Evolutionary conservation across 2,113 vertebrate genomes (phyloP).

Genomic region (Nothocercus julius): DNA sequence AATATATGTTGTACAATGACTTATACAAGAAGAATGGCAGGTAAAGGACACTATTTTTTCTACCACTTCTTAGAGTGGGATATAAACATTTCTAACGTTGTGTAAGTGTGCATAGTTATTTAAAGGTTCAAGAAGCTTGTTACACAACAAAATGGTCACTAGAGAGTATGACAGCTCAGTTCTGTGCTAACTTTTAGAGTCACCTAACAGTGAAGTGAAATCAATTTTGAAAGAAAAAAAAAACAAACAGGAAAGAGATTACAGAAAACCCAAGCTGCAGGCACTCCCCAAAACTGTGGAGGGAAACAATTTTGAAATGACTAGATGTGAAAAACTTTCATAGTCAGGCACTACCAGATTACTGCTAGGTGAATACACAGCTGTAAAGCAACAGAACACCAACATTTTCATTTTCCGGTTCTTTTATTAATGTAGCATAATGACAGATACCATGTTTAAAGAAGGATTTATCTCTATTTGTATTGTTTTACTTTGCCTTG

Average conservation of each 20-base stretch:
- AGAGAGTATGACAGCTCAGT: fast-evolving
- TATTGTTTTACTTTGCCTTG: not conserved
- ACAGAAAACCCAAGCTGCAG: not conserved
- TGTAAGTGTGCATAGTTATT: not conserved
- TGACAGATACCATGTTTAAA: not conserved
- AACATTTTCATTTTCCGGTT: not conserved
- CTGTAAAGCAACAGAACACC: not conserved
- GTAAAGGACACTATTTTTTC: not conserved
- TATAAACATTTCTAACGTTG: not conserved
- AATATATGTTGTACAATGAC: not conserved
- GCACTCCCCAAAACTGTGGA: not conserved
- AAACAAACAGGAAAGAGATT: not conserved
- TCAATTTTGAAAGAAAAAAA: not conserved
- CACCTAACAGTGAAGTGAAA: not conserved
- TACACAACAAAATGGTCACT: not conserved
- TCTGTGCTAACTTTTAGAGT: not conserved
- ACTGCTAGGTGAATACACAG: not conserved
- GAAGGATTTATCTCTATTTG: not conserved
- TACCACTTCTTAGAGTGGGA: not conserved
- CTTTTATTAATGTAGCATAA: not conserved
- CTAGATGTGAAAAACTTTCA: not conserved
- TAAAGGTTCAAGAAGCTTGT: not conserved
- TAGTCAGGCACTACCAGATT: not conserved
- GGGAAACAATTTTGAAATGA: not conserved
- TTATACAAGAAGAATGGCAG: not conserved